A percentile compares a stretch with the other conserved stretches of the same genome.
Evolutionary conservation across 2,888 invertebrate species (phyloP).

Genomic region (Agrochola macilenta): DNA sequence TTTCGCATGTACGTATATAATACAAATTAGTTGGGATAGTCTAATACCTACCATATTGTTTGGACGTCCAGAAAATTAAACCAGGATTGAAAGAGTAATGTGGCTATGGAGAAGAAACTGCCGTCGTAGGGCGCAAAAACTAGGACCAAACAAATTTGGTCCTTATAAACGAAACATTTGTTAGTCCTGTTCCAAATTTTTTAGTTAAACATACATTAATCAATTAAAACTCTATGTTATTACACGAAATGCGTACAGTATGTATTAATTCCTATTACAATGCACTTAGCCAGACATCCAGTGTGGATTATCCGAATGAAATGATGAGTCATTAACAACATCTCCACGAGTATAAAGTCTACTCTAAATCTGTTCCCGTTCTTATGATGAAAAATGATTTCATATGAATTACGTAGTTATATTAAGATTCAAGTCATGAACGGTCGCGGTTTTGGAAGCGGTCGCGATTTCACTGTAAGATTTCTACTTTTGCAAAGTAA

Average conservation of each 20-base stretch:
- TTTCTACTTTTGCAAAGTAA: not conserved
- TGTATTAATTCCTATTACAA: conserved; percentile 3
- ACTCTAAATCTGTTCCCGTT: conserved; percentile 59
- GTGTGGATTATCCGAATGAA: conserved; percentile 48
- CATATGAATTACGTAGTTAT: conserved; percentile 53
- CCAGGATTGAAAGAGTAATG: not conserved
- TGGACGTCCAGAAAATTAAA: not conserved
- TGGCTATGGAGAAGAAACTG: not conserved
- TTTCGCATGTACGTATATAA: too few species aligned
- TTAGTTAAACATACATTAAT: not conserved
- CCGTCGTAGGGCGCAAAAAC: not conserved
- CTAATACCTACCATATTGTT: not conserved
- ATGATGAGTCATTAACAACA: conserved; percentile 54
- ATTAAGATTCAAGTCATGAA: conserved; percentile 4
- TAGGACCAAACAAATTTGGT: not conserved
- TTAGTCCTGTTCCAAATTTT: not conserved
- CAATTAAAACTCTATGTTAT: conserved; percentile 1
- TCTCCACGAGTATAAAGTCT: conserved; percentile 34
- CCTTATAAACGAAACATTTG: not conserved
- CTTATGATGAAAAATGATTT: conserved; percentile 65
- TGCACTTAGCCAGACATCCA: conserved; percentile 48
- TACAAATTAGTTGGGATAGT: too few species aligned
- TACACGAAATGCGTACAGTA: conserved; percentile 4
- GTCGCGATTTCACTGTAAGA: not conserved
- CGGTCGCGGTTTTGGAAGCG: conserved; percentile 12